A percentile compares a stretch with the other conserved stretches of the same genome.
These are phyloP conservation scores for Rhinophrynus dorsalis DNA, from an alignment of 2,797 vertebrate genomes.

Conservation along the genomic window DNA sequence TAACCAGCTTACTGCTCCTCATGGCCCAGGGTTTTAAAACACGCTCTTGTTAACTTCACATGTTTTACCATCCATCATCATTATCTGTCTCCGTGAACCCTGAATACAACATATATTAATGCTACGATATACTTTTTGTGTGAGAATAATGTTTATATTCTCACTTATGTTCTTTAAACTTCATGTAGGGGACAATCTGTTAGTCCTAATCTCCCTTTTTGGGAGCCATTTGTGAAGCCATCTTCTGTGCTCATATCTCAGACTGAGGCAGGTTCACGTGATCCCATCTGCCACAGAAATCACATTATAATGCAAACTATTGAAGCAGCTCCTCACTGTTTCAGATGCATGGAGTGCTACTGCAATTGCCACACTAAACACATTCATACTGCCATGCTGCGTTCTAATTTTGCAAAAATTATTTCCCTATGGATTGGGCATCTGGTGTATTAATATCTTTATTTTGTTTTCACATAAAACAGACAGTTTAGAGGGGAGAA, in stretches of 20 bases:
- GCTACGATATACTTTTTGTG: no score
- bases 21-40: no score
- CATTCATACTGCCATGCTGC: slow-evolving; percentile 36
- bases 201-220: slow-evolving; percentile 28
- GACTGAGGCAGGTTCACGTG: slow-evolving; percentile 14
- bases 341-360: slow-evolving; percentile 13
- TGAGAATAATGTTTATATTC: no score
- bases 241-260: neutral
- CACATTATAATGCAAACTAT: slow-evolving; percentile 21
- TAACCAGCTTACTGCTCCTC: no score
- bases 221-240: slow-evolving; percentile 19
- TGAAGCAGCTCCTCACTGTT: slow-evolving; percentile 15
- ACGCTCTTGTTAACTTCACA: no score
- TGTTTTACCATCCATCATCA: no score
- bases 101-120: no score
- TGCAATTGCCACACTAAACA: slow-evolving; percentile 15
- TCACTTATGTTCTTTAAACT: slow-evolving; percentile 42
- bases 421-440: slow-evolving; percentile 31
- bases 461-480: slow-evolving; percentile 6
- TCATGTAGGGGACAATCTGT: slow-evolving; percentile 27
- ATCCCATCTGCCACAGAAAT: slow-evolving; percentile 25
- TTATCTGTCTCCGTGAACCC: no score
- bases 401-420: slow-evolving; percentile 36
- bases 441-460: slow-evolving; percentile 14
- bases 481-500: neutral